These are phyloP conservation scores for Chrysotoxum bicinctum DNA, from an alignment of 2,888 invertebrate species.

Conservation along the genomic window DNA sequence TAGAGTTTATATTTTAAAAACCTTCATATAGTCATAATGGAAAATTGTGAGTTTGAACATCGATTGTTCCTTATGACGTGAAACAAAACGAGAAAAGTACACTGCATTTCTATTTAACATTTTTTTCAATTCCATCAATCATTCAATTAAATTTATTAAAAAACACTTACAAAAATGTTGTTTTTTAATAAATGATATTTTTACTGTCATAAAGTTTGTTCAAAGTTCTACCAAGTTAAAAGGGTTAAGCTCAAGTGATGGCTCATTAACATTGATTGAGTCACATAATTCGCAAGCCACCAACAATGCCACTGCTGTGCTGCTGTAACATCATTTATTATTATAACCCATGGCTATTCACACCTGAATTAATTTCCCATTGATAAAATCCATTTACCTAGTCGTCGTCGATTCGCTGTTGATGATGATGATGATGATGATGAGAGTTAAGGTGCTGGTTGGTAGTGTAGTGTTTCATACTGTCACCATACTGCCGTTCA, in stretches of 20 bases:
- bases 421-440: neutral
- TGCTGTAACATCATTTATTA: slow-evolving; percentile 15
- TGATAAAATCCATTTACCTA: slow-evolving; percentile 51
- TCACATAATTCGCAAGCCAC: neutral
- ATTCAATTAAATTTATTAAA: neutral
- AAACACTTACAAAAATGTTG: neutral
- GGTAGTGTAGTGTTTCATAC: neutral
- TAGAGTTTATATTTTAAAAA: too few relatives aligned
- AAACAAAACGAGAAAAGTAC: too few relatives aligned
- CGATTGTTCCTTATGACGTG: too few relatives aligned
- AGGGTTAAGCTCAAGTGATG: neutral
- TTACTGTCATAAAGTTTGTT: neutral
- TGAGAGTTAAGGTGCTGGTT: neutral
- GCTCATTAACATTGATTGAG: neutral
- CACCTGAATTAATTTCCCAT: slow-evolving; percentile 59
- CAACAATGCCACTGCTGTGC: neutral
- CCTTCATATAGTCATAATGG: too few relatives aligned
- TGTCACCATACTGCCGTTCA: neutral
- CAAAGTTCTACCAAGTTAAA: neutral
- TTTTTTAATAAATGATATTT: neutral
- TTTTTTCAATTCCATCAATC: neutral
- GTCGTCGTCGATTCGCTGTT: neutral
- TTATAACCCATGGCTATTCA: slow-evolving; percentile 22
- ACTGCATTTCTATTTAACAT: neutral
- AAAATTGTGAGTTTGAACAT: too few relatives aligned